phyloP scores from a whole-genome alignment of 2,888 invertebrate genomes.

The Drosophila eohydei region DNA sequence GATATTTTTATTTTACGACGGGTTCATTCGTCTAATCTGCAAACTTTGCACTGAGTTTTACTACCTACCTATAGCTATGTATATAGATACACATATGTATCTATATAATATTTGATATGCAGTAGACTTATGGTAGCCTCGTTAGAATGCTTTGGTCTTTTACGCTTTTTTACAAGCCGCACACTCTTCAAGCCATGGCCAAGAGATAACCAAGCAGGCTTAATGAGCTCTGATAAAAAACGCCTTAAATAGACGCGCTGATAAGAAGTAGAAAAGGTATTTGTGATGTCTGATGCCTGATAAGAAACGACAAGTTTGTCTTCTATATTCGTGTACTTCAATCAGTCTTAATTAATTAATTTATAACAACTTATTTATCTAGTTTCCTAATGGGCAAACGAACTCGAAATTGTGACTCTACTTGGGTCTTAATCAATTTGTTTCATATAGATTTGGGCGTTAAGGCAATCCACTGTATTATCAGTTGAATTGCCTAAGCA shows the following conservation, averaged over 20 bases:
- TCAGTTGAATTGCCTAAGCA: background rate
- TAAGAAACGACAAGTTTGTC: background rate
- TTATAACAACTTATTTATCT: background rate
- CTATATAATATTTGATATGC: background rate
- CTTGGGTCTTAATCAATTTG: background rate
- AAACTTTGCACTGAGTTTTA: background rate
- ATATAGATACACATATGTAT: background rate
- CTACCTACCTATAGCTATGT: background rate
- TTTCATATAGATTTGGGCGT: background rate
- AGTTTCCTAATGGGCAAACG: background rate
- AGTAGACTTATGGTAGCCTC: background rate
- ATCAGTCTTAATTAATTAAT: constrained; percentile 12
- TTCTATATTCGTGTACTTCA: background rate
- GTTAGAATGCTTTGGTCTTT: constrained; percentile 73
- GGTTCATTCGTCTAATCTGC: background rate
- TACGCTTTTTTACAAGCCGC: background rate
- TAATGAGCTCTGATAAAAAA: constrained; percentile 5
- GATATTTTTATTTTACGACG: background rate
- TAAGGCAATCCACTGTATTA: constrained; percentile 8
- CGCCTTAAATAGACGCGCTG: background rate
- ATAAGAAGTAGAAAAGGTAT: background rate
- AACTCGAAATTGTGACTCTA: background rate
- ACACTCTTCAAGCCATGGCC: constrained; percentile 84
- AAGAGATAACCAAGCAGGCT: constrained; percentile 2
- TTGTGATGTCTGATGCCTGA: constrained; percentile 3